Conservation (phyloP, 2,797 vertebrate genomes). For the Momotus momota region DNA sequence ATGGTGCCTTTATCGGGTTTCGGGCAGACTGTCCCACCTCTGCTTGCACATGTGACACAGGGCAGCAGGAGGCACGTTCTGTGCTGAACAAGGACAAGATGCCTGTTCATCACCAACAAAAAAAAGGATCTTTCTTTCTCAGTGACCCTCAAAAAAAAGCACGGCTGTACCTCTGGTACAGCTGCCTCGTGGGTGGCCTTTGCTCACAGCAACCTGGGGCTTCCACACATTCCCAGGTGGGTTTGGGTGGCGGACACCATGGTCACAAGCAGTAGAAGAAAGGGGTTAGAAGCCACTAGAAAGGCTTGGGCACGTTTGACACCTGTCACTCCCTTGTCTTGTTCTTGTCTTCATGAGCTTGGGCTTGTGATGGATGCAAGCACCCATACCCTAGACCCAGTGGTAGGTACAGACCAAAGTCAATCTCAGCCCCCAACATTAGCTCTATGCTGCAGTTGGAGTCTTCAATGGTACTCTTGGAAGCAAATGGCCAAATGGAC, state of each 20-base stretch:
- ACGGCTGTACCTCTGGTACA: neutral
- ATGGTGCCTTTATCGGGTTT: neutral
- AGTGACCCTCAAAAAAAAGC: neutral
- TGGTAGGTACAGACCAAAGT: neutral
- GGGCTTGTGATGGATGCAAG: neutral
- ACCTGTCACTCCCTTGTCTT: neutral
- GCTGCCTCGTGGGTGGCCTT: neutral
- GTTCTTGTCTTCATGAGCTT: neutral
- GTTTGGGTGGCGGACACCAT: neutral
- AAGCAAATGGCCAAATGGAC: neutral
- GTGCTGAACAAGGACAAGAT: neutral
- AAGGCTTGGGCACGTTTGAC: neutral
- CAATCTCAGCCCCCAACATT: neutral
- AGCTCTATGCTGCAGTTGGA: fast-evolving
- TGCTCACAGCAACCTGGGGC: neutral
- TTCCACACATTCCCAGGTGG: neutral
- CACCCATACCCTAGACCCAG: fast-evolving
- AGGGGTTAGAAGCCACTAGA: neutral
- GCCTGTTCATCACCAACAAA: neutral
- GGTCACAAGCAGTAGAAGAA: neutral
- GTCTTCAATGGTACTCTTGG: neutral
- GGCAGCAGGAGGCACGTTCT: neutral
- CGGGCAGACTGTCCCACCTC: neutral
- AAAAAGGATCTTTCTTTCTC: neutral
- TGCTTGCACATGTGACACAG: fast-evolving